phyloP scores from a whole-genome alignment of 2,888 invertebrate species.

The Andrena fulva region DNA sequence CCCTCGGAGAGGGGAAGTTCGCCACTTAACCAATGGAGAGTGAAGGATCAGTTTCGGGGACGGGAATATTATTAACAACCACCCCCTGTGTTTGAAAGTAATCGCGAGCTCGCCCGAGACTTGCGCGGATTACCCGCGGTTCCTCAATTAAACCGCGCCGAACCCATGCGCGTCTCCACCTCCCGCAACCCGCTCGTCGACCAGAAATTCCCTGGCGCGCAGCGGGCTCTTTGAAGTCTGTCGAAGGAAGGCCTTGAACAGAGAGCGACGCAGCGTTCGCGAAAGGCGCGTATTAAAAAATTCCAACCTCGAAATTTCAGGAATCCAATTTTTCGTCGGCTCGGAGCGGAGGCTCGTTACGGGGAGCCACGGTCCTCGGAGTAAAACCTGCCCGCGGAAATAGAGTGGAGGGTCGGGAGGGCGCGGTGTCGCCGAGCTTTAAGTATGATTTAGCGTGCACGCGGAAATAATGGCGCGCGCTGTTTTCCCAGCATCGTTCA shows the following conservation, averaged over 20 bases:
- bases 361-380: conserved; percentile 53
- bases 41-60: not conserved
- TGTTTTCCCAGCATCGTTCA: conserved; percentile 67
- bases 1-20: not conserved
- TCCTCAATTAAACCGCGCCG: conserved; percentile 34
- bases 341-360: conserved; percentile 67
- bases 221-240: conserved; percentile 55
- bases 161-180: not conserved
- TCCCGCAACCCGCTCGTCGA: conserved; percentile 15
- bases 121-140: not conserved
- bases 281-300: conserved; percentile 71
- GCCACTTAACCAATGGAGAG: not conserved
- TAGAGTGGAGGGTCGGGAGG: conserved; percentile 52
- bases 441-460: conserved; percentile 70
- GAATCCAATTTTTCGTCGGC: conserved; percentile 70
- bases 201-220: conserved; percentile 37
- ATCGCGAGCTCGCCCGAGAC: not conserved
- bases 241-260: conserved; percentile 40
- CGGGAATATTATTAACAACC: conserved; percentile 30
- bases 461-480: conserved; percentile 62
- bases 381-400: conserved; percentile 56
- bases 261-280: conserved; percentile 49
- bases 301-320: conserved; percentile 70
- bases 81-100: not conserved
- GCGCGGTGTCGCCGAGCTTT: conserved; percentile 42